These are phyloP conservation scores for Aethes cnicana DNA, from an alignment of 2,888 invertebrate genomes.

Conservation along the genomic window DNA sequence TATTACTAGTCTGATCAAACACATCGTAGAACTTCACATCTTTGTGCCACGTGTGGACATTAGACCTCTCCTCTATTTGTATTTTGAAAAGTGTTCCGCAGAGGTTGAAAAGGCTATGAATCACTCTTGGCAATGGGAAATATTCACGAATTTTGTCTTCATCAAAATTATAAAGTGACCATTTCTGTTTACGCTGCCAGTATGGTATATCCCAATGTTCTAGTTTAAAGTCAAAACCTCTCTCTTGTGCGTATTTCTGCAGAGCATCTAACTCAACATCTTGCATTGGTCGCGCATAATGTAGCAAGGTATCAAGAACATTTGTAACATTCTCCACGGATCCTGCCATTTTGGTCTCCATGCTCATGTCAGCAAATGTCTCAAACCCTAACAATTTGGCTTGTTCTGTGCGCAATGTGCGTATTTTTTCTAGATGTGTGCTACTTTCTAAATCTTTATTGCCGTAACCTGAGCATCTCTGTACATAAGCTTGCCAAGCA, in stretches of 20 bases:
- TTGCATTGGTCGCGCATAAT: slow-evolving; percentile 88
- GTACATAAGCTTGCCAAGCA: slow-evolving; percentile 90
- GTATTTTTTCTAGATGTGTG: slow-evolving; percentile 89
- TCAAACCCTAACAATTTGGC: slow-evolving; percentile 91
- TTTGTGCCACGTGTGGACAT: slow-evolving; percentile 90
- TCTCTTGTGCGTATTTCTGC: slow-evolving; percentile 86
- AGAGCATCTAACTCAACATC: slow-evolving; percentile 87
- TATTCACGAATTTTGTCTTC: slow-evolving; percentile 89
- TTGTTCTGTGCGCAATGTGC: slow-evolving; percentile 85
- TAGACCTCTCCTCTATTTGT: slow-evolving; percentile 85
- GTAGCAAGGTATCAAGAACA: slow-evolving; percentile 85
- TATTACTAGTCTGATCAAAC: slow-evolving; percentile 84
- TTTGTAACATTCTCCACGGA: slow-evolving; percentile 88
- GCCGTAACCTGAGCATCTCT: slow-evolving; percentile 85
- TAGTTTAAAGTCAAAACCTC: slow-evolving; percentile 87
- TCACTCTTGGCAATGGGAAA: slow-evolving; percentile 91
- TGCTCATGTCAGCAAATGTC: slow-evolving; percentile 91
- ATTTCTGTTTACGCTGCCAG: slow-evolving; percentile 91
- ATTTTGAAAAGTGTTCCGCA: slow-evolving; percentile 90
- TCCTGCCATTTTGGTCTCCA: slow-evolving; percentile 97
- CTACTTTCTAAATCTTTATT: slow-evolving; percentile 87
- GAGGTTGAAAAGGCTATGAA: slow-evolving; percentile 89
- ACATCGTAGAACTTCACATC: slow-evolving; percentile 93
- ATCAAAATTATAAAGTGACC: slow-evolving; percentile 85
- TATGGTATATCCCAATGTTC: slow-evolving; percentile 93